Base-by-base conservation (phyloP, 2,888 invertebrate species). In the Lasioglossum villosulum region DNA sequence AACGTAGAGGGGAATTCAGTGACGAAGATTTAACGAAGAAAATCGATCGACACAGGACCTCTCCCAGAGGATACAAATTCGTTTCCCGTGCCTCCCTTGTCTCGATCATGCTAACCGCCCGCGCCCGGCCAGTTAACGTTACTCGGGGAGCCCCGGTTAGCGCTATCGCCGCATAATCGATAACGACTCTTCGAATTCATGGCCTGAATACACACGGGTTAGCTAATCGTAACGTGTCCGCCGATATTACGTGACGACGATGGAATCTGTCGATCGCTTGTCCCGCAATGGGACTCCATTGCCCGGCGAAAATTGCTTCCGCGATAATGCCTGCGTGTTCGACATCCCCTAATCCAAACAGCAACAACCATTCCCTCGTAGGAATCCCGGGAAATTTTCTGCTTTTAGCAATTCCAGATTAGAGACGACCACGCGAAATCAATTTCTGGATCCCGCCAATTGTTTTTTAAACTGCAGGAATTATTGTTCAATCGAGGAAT, bases 211-310 rank as follows among this genome's bases (percentile, higher is more conserved):
- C 73, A 56, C 74, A 52, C 79, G 42, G 79, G 45, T 70, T 45
- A 73, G 72, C 75, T 83, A 83, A 83, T 81, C 83, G 76, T 73
- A 81, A 83, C 48, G 76, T 42, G 83, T 83, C 75, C 52, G 56
- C 72, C 83, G 45, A 83, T 81, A 81, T 66, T 72, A 73, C 72
- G 81, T 78, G 52, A 56, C 59, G 59, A 45, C 71, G 59, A 75
- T n/a, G 42, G 76, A 16, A 73, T 30, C 48, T 52, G 16, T 14
- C 42, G 56, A 30, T 63, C 75, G 75, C 27, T 30, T n/a, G 48
- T 73, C 42, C 73, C 23, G 73, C 68, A 37, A 68, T 68, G 68
- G 68, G 68, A 68, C 34, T 8, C 68, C 68, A 34, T 68, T 23
- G 34, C 23, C 30, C 52, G 34, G 27, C 16, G 52, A 74, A 56